phyloP scores from a whole-genome alignment of 2,797 vertebrate species.

The Leptodactylus fallax region DNA sequence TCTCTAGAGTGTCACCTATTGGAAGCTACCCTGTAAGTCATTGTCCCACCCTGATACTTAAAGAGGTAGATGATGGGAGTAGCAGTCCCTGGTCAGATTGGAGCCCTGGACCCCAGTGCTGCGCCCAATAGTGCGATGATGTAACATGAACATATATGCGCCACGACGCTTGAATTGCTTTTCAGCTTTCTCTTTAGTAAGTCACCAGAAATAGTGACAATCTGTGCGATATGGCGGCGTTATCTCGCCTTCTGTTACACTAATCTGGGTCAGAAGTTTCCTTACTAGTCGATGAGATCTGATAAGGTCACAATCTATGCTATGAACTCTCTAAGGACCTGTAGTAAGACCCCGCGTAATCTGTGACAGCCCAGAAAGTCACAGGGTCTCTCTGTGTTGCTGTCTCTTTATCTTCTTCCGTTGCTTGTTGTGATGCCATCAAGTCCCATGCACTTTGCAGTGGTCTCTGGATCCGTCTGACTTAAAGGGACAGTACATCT shows the following conservation, averaged over 20 bases:
- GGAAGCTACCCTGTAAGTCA: no score
- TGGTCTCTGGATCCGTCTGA: not conserved
- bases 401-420: not conserved
- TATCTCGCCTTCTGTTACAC: not conserved
- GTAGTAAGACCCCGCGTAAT: not conserved
- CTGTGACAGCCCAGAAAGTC: not conserved
- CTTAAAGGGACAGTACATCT: not conserved
- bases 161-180: not conserved
- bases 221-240: not conserved
- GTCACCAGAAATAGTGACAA: not conserved
- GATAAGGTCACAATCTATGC: not conserved
- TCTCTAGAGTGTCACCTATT: no score
- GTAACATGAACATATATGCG: not conserved
- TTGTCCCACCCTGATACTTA: no score
- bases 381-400: not conserved
- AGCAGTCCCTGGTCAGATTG: not conserved
- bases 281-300: not conserved
- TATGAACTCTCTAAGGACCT: not conserved
- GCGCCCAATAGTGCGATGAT: no score
- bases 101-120: not conserved
- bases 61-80: no score
- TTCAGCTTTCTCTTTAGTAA: not conserved
- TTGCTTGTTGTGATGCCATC: not conserved
- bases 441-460: no score
- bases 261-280: conserved; percentile 5